Conservation (phyloP, 1,140 invertebrate genomes). For the Oncopodura yosiiana region DNA sequence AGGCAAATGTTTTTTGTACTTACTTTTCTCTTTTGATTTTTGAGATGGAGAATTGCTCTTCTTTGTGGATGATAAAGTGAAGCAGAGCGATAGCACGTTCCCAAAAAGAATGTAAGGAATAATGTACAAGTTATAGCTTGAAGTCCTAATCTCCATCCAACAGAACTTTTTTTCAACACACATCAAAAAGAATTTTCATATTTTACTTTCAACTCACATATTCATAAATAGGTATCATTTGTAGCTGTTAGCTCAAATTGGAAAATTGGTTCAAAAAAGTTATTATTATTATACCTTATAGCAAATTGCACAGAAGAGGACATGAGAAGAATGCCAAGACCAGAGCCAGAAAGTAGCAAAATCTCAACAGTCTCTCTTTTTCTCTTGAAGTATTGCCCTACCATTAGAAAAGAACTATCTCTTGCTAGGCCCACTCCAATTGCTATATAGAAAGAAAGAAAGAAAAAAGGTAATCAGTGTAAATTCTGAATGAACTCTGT, state of each 20-base stretch:
- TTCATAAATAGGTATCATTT: background rate
- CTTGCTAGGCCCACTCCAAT: constrained; percentile 73
- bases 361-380: constrained; percentile 77
- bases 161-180: constrained; percentile 49
- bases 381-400: constrained; percentile 80
- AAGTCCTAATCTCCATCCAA: constrained; percentile 75
- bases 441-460: constrained; percentile 45
- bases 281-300: constrained; percentile 50
- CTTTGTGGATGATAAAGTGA: constrained; percentile 80
- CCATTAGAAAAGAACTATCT: constrained; percentile 77
- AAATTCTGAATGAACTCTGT: too few species aligned
- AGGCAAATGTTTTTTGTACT: constrained; percentile 45
- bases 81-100: constrained; percentile 79
- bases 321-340: constrained; percentile 73
- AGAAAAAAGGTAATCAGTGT: background rate
- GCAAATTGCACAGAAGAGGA: constrained; percentile 65
- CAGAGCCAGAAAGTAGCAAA: constrained; percentile 71
- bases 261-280: background rate
- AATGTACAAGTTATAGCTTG: constrained; percentile 74
- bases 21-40: constrained; percentile 73
- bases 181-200: background rate
- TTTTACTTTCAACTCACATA: background rate
- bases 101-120: constrained; percentile 73
- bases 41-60: constrained; percentile 76
- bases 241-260: background rate